phyloP scores from a whole-genome alignment of 1,140 invertebrate species.

The Drosophila mauritiana region DNA sequence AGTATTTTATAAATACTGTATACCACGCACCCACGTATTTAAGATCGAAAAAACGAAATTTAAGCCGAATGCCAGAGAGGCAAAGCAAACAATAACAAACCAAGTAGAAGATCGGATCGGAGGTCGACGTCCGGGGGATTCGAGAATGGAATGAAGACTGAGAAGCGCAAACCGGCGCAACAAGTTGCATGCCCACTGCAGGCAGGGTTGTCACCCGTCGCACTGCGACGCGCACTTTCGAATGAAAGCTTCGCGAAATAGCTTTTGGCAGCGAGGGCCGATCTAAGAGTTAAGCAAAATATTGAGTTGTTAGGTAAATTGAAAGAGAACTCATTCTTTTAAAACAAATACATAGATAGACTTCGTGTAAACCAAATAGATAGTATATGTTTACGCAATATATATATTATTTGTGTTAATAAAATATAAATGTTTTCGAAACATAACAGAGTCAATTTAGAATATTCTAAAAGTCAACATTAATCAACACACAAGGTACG shows the following conservation, averaged over 20 bases:
- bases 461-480: too few relatives aligned
- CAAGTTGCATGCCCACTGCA: slow-evolving; percentile 51
- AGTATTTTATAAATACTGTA: slow-evolving; percentile 46
- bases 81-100: slow-evolving; percentile 52
- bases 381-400: too few relatives aligned
- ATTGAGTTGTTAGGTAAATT: too few relatives aligned
- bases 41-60: slow-evolving; percentile 37
- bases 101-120: slow-evolving; percentile 15
- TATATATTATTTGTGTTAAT: too few relatives aligned
- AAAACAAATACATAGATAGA: too few relatives aligned
- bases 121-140: slow-evolving; percentile 39
- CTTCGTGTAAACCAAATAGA: too few relatives aligned
- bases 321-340: too few relatives aligned
- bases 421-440: too few relatives aligned
- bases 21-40: slow-evolving; percentile 44
- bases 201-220: slow-evolving; percentile 31
- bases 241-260: slow-evolving; percentile 5
- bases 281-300: neutral
- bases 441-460: too few relatives aligned
- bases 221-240: neutral
- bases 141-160: slow-evolving; percentile 34
- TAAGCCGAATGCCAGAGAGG: slow-evolving; percentile 13
- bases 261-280: slow-evolving; percentile 24
- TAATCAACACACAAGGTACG: too few relatives aligned
- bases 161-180: slow-evolving; percentile 65